Evolutionary conservation across 2,797 vertebrate genomes (phyloP), one percentile per base, ranked within the genome.

Genomic region (Dallia pectoralis): DNA sequence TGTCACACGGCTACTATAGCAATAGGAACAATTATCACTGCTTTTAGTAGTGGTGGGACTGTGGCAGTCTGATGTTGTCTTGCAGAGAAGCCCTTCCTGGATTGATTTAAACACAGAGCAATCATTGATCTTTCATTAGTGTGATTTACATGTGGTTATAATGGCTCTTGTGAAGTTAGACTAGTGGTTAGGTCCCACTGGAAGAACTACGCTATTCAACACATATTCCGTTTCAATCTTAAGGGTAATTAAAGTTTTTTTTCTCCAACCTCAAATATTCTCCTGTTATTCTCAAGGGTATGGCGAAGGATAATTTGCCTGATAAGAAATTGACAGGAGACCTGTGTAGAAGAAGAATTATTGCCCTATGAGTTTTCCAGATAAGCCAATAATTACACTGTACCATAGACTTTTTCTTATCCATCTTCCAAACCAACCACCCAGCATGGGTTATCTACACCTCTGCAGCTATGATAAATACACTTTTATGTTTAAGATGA

Each of bases 51-150:
- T 11, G 8, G 40, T 6, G 40, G 40, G 3, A 4, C 12, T 6
- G 40, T 9, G 40, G 8, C n/a, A 68, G 61, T 74, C 29, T 82
- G 49, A 29, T 33, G 22, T 75, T 67, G 30, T 69, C 69, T 70
- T 72, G 74, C 62, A 79, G 73, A 74, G 74, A 74, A 16, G 32
- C 71, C 40, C 67, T 71, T 80, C 61, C 30, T n/a, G 64, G 72
- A 64, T 61, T 84, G 82, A 87, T 87, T 87, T 83, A 75, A 86
- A 88, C 80, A 81, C 77, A 73, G 69, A 79, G 75, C 73, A 87
- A 81, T 85, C 85, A 84, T 79, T 85, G 84, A 87, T 85, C 80
- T 77, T 73, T 88, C 87, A 91, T 90, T 89, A 89, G 78, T 72
- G 68, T 77, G 79, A 88, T 88, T 84, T 82, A 81, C 83, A 84